These are phyloP conservation scores for Kuschelorhynchus macadamiae DNA, from an alignment of 2,888 invertebrate species.

Conservation along the genomic window DNA sequence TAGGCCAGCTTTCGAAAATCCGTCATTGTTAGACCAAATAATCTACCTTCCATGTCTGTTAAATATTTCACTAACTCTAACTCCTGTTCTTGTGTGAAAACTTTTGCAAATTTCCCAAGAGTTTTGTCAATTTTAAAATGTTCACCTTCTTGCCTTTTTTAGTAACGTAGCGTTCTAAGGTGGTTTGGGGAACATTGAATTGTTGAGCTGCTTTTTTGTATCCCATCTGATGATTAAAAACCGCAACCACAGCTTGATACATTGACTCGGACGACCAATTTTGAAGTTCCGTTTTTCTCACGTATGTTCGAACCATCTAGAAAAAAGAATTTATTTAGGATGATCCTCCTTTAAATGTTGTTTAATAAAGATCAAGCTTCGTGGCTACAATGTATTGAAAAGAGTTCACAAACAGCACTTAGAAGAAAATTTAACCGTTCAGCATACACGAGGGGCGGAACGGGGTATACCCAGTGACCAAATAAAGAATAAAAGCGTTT, in stretches of 20 bases:
- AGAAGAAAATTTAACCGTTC: too few species aligned
- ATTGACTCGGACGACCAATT: too few species aligned
- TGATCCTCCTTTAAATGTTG: too few species aligned
- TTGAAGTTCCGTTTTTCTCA: not conserved
- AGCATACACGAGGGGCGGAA: too few species aligned
- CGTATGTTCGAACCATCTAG: not conserved
- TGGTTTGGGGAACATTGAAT: not conserved
- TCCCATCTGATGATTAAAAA: slow-evolving; percentile 12
- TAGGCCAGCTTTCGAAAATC: slow-evolving; percentile 67
- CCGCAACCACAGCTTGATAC: slow-evolving; percentile 7
- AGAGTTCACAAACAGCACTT: too few species aligned
- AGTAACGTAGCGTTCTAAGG: slow-evolving; percentile 19
- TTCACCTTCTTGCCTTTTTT: slow-evolving; percentile 12
- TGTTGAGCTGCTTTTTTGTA: slow-evolving; percentile 21
- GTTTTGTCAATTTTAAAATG: slow-evolving; percentile 6
- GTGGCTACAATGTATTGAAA: too few species aligned
- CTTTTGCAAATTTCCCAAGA: not conserved
- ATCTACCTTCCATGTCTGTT: slow-evolving; percentile 47
- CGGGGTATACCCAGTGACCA: too few species aligned
- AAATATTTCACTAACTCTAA: slow-evolving; percentile 50
- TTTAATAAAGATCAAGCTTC: too few species aligned
- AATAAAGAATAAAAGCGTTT: too few species aligned
- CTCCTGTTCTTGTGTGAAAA: slow-evolving; percentile 44
- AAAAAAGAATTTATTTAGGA: not conserved
- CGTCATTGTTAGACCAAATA: slow-evolving; percentile 48